Conservation (phyloP, 2,113 vertebrate species). For the Holacanthus passer region DNA sequence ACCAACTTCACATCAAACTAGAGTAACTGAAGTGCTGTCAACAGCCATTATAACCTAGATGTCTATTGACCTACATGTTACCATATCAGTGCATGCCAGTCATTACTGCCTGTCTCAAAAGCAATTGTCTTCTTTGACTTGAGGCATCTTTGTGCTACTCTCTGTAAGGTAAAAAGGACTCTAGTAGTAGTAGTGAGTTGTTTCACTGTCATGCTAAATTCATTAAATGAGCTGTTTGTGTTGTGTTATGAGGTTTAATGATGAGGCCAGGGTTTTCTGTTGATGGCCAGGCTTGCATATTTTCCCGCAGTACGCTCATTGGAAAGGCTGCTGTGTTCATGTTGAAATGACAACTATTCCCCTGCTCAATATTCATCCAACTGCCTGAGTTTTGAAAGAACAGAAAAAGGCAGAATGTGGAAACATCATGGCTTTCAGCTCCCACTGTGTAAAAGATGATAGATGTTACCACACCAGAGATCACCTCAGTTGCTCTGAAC, state of each 20-base stretch:
- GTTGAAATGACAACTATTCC: constrained; percentile 21
- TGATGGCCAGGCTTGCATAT: background rate
- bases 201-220: background rate
- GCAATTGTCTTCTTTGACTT: too few relatives aligned
- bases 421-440: constrained; percentile 2
- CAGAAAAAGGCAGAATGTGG: background rate
- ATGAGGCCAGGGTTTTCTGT: background rate
- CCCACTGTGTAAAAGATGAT: constrained; percentile 13
- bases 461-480: constrained; percentile 27
- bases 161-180: background rate
- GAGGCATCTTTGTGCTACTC: background rate
- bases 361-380: background rate
- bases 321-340: background rate
- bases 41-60: background rate
- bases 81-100: background rate
- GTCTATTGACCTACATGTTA: background rate
- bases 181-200: background rate
- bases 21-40: background rate
- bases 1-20: background rate
- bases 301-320: background rate
- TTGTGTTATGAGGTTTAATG: background rate
- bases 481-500: constrained; percentile 17
- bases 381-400: background rate
- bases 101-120: background rate
- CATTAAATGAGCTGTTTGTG: background rate